phyloP scores from a whole-genome alignment of 2,113 vertebrate species.

The Pitta sordida region DNA sequence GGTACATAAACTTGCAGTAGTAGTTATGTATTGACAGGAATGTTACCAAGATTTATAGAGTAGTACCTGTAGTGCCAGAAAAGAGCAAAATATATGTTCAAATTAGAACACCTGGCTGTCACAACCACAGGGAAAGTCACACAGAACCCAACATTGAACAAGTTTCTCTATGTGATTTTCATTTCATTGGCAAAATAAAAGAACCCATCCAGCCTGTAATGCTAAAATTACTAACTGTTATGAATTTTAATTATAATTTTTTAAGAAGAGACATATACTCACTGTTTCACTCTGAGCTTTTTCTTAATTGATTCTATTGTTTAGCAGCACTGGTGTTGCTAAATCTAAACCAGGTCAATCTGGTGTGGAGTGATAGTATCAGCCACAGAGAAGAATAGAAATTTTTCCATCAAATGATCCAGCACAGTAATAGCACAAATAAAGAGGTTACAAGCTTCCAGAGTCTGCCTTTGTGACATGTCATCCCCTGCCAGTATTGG shows the following conservation, averaged over 20 bases:
- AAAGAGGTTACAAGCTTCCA: neutral
- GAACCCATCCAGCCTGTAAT: neutral
- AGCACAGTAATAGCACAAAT: neutral
- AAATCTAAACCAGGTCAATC: neutral
- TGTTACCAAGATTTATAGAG: neutral
- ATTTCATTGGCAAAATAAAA: neutral
- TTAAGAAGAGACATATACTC: neutral
- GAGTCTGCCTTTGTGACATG: neutral
- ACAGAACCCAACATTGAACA: neutral
- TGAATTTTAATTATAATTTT: neutral
- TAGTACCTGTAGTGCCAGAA: neutral
- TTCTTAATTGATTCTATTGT: neutral
- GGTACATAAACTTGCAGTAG: neutral
- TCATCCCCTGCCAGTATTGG: neutral
- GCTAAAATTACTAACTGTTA: neutral
- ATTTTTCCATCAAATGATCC: neutral
- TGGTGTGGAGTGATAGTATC: neutral
- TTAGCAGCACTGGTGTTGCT: fast-evolving
- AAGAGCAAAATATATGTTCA: neutral
- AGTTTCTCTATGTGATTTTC: neutral
- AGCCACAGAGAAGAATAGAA: neutral
- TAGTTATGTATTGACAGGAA: neutral
- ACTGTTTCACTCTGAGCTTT: neutral
- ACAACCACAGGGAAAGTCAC: neutral
- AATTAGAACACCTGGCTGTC: neutral